Conservation (phyloP, 2,797 vertebrate species). For the Danio kyathit region DNA sequence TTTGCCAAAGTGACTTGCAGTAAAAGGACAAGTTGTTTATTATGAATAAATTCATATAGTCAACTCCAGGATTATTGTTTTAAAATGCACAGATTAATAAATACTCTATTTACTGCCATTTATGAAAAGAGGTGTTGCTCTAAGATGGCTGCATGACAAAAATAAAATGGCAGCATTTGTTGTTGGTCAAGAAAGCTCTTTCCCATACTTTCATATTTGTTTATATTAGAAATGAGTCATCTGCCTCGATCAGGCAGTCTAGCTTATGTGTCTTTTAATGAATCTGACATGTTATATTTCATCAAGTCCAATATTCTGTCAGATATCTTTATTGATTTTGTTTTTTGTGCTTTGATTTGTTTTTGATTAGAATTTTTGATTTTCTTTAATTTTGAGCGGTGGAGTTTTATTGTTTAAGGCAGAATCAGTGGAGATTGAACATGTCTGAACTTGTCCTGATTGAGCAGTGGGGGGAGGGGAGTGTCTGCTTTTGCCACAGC, state of each 20-base stretch:
- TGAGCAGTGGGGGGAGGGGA: conserved; percentile 27
- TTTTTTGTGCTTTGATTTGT: neutral
- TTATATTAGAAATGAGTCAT: neutral
- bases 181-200: neutral
- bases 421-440: conserved; percentile 19
- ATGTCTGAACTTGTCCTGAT: conserved; percentile 65
- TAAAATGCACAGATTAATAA: too few species aligned
- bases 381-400: neutral
- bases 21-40: neutral
- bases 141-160: conserved; percentile 17
- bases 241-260: neutral
- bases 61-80: too few species aligned
- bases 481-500: neutral
- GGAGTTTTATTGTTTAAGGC: neutral
- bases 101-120: neutral
- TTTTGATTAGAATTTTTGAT: neutral
- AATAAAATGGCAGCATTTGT: neutral
- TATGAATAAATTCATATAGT: too few species aligned
- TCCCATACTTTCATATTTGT: neutral
- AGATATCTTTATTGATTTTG: neutral
- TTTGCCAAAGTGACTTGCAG: too few species aligned
- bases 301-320: neutral
- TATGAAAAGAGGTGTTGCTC: conserved; percentile 13
- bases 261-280: neutral
- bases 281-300: neutral